These are phyloP conservation scores for Leptoclinus maculatus DNA, from an alignment of 2,797 vertebrate genomes.

Conservation along the genomic window DNA sequence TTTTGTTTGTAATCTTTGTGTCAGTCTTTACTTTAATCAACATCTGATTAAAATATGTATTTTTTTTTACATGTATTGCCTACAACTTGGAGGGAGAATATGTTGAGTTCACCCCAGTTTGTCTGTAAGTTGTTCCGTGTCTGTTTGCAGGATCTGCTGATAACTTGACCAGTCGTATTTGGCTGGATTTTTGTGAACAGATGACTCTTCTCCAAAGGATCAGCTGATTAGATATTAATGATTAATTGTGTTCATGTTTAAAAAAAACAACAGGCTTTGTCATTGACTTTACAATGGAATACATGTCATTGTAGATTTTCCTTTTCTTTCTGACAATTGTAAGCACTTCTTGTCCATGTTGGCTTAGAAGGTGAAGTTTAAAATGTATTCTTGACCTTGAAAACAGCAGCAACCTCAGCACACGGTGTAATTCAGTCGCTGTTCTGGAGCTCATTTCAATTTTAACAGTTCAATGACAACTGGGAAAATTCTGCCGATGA, in stretches of 20 bases:
- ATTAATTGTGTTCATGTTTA: no score
- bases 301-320: no score
- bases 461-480: background rate
- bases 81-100: constrained; percentile 18
- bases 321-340: no score
- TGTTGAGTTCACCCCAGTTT: constrained; percentile 33
- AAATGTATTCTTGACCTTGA: no score
- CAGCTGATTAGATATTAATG: background rate
- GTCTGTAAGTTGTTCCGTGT: background rate
- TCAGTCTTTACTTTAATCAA: constrained; percentile 22
- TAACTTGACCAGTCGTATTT: background rate
- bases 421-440: no score
- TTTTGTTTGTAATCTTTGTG: constrained; percentile 28
- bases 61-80: constrained; percentile 16
- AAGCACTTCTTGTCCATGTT: no score
- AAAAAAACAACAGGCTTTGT: background rate
- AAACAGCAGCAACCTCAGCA: background rate
- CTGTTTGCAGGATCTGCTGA: background rate
- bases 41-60: constrained; percentile 22
- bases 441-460: background rate
- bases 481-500: background rate
- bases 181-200: background rate
- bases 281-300: background rate
- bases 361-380: no score
- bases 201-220: background rate